Percentiles rank a stretch among this genome's conserved stretches.
phyloP scores from a whole-genome alignment of 2,797 vertebrate species.

The Microchirus variegatus region DNA sequence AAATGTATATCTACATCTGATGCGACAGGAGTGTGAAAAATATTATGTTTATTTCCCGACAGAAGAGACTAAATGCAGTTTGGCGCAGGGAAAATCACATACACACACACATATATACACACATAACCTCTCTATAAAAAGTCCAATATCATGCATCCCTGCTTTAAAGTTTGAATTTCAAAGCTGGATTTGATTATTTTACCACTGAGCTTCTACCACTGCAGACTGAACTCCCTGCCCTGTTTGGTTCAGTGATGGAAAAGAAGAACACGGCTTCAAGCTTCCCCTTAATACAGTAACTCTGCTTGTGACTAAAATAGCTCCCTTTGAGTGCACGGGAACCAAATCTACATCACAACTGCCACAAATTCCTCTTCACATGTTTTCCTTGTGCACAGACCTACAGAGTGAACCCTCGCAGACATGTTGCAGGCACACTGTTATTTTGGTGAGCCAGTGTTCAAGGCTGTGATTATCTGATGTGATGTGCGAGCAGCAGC shows the following conservation, averaged over 20 bases:
- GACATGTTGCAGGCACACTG: not conserved
- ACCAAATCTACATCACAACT: slow-evolving; percentile 34
- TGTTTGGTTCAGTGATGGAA: slow-evolving; percentile 31
- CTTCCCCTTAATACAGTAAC: slow-evolving; percentile 50
- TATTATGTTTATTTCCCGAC: too few species aligned
- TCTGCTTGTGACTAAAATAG: slow-evolving; percentile 35
- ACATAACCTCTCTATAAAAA: too few species aligned
- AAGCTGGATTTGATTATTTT: not conserved
- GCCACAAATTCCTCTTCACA: slow-evolving; percentile 29
- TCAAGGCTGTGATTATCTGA: slow-evolving; percentile 34
- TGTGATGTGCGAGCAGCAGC: not conserved
- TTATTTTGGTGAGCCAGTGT: slow-evolving; percentile 27
- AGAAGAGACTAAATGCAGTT: too few species aligned
- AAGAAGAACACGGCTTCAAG: slow-evolving; percentile 47
- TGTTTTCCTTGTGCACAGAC: slow-evolving; percentile 10
- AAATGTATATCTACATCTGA: too few species aligned
- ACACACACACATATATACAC: not conserved
- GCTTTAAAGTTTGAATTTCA: not conserved
- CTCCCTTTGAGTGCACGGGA: slow-evolving; percentile 34
- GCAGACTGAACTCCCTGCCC: not conserved
- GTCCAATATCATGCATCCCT: too few species aligned
- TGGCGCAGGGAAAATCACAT: slow-evolving; percentile 15
- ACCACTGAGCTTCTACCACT: not conserved
- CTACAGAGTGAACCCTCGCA: slow-evolving; percentile 12
- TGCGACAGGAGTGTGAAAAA: too few species aligned